These are phyloP conservation scores for Gymnoscelis rufifasciata DNA, from an alignment of 2,888 invertebrate genomes.

Conservation along the genomic window DNA sequence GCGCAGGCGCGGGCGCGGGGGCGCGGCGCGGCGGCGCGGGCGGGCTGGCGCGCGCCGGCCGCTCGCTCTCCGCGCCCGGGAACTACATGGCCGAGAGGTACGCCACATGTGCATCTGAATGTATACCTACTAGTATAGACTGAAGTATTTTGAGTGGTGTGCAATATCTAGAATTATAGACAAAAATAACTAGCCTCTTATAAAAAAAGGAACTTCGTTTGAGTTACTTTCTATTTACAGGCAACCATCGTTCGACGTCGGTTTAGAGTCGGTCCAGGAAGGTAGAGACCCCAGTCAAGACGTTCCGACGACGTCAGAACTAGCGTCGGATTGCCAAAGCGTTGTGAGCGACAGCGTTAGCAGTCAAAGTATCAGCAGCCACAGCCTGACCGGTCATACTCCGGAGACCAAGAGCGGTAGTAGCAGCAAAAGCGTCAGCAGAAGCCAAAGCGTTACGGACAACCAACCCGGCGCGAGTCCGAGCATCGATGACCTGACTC, in stretches of 20 bases:
- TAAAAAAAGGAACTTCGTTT: too few species aligned
- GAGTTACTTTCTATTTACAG: conserved; percentile 40
- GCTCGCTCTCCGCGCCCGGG: conserved; percentile 68
- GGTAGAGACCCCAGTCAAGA: conserved; percentile 48
- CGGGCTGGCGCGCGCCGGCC: conserved; percentile 55
- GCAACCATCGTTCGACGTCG: conserved; percentile 67
- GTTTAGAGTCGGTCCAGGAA: conserved; percentile 63
- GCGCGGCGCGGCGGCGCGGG: conserved; percentile 15
- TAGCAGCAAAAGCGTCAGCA: conserved; percentile 17
- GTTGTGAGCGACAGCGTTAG: conserved; percentile 1
- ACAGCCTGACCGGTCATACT: conserved; percentile 2
- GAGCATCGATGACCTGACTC: conserved; percentile 6
- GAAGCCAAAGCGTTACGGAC: conserved; percentile 18
- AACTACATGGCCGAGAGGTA: conserved; percentile 66
- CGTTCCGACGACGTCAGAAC: conserved; percentile 14
- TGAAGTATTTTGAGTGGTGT: too few species aligned
- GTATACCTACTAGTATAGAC: too few species aligned
- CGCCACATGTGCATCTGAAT: too few species aligned
- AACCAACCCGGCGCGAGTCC: conserved; percentile 5
- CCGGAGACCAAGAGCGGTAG: conserved; percentile 8
- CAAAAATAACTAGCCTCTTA: too few species aligned
- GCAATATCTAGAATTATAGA: too few species aligned
- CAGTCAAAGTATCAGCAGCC: conserved; percentile 4
- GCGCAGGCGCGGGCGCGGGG: conserved; percentile 29
- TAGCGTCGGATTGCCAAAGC: not conserved